A percentile compares a stretch with the other conserved stretches of the same genome.
phyloP scores from a whole-genome alignment of 1,140 invertebrate species.

The Drosophila punjabiensis region DNA sequence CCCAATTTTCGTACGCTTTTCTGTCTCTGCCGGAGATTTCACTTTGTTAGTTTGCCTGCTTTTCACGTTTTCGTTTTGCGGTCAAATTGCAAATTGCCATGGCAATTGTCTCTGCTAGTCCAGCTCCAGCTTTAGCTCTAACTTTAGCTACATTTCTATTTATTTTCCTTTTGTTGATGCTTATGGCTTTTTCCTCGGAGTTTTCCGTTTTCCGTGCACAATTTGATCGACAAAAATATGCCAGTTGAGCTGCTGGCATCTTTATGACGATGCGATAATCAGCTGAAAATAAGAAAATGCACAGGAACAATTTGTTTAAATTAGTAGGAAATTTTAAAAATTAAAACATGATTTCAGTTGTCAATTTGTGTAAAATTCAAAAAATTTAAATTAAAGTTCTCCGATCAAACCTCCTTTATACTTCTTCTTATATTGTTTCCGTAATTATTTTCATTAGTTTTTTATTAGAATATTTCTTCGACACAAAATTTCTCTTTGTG shows the following conservation, averaged over 20 bases:
- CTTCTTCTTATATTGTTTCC: no score
- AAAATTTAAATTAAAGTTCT: not conserved
- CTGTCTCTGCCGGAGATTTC: conserved; percentile 64
- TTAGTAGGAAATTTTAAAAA: not conserved
- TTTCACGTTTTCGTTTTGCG: conserved; percentile 73
- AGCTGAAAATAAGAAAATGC: conserved; percentile 6
- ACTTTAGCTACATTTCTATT: conserved; percentile 21
- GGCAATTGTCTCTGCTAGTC: conserved; percentile 55
- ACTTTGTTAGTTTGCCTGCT: conserved; percentile 50
- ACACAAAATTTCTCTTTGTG: conserved; percentile 1
- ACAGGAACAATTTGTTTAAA: not conserved
- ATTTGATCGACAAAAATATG: conserved; percentile 67
- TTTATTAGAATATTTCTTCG: no score
- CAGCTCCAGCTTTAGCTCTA: conserved; percentile 24
- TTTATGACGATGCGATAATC: conserved; percentile 65
- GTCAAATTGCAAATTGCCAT: conserved; percentile 77
- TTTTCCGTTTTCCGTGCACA: conserved; percentile 42
- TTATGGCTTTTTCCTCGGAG: conserved; percentile 13
- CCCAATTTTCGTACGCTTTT: conserved; percentile 46
- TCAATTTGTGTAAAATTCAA: not conserved
- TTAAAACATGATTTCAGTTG: no score
- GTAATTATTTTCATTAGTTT: not conserved
- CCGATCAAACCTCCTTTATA: no score
- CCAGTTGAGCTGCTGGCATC: conserved; percentile 60
- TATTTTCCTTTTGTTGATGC: conserved; percentile 19